Base-by-base conservation (phyloP, 2,797 vertebrate species). In the Phrynocephalus guinanensis region DNA sequence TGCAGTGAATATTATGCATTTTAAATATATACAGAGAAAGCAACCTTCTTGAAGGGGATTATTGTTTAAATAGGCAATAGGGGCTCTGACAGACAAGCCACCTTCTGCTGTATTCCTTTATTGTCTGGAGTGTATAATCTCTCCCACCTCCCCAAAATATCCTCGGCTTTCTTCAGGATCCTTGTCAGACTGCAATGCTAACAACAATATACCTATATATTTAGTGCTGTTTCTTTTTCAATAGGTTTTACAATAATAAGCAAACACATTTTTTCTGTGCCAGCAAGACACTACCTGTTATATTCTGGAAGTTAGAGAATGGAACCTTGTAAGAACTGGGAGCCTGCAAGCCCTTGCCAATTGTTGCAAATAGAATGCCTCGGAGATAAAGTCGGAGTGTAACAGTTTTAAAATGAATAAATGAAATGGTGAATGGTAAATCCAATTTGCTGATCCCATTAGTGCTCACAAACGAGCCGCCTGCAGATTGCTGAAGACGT, bases 21-120 rank as follows among this genome's bases (percentile, higher is more conserved):
- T 93, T 93, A 93, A 94, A 87, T 0, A 0, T 93, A 94, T 78
- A 91, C 88, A 93, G 92, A 94, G 93, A 94, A 95, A 91, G 71
- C 92, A 95, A 94, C 78, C 92, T 94, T 95, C 94, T 93, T 84
- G 77, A 95, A 94, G 93, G 91, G 93, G 94, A 95, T 95, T 94
- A 95, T 95, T 96, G 93, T 95, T 95, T 92, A 94, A 95, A 95
- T 89, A 95, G 92, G 93, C 93, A 95, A 94, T 95, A 94, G 91
- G 93, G 92, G 93, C 94, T 94, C 92, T 91, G 90, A 89, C 89
- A 95, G 94, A 95, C 94, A 95, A 95, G 94, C 94, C 91, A 95
- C 91, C 90, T 0, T 73, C 90, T 93, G 90, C 93, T 92, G 93
- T 94, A 93, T 95, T 93, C 91, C 92, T 85, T 95, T 93, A 94